These are phyloP conservation scores for Nasonia vitripennis DNA, from an alignment of 1,140 invertebrate species.

Conservation along the genomic window DNA sequence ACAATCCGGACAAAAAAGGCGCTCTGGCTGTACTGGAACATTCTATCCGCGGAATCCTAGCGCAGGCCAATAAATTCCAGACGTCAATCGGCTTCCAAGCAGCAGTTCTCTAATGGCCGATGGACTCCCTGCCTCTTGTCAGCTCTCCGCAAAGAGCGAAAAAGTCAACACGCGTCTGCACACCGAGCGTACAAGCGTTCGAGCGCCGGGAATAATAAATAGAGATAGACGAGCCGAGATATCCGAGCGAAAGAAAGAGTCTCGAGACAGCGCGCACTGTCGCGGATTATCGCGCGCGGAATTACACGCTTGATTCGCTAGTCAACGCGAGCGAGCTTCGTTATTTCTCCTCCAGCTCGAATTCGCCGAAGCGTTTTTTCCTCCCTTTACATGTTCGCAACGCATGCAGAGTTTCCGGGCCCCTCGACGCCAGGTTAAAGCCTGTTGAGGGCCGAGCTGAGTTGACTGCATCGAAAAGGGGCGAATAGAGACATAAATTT, in stretches of 20 bases:
- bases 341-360: not conserved
- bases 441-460: too few species aligned
- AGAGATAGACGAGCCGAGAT: slow-evolving; percentile 62
- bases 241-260: slow-evolving; percentile 53
- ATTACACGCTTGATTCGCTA: slow-evolving; percentile 5
- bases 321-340: slow-evolving; percentile 9
- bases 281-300: slow-evolving; percentile 24
- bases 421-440: too few species aligned
- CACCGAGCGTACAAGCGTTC: not conserved
- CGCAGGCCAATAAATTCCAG: slow-evolving; percentile 38
- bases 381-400: too few species aligned
- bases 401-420: too few species aligned
- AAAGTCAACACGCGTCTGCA: slow-evolving; percentile 16
- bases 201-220: slow-evolving; percentile 70
- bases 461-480: too few species aligned
- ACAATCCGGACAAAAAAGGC: not conserved
- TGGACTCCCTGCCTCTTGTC: not conserved
- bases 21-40: not conserved
- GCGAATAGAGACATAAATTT: not conserved
- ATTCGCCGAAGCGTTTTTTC: not conserved
- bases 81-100: slow-evolving; percentile 33
- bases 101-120: slow-evolving; percentile 6
- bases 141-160: not conserved
- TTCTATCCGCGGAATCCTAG: not conserved
- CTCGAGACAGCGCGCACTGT: not conserved